phyloP scores from a whole-genome alignment of 1,140 invertebrate genomes.

The Nasonia giraulti region DNA sequence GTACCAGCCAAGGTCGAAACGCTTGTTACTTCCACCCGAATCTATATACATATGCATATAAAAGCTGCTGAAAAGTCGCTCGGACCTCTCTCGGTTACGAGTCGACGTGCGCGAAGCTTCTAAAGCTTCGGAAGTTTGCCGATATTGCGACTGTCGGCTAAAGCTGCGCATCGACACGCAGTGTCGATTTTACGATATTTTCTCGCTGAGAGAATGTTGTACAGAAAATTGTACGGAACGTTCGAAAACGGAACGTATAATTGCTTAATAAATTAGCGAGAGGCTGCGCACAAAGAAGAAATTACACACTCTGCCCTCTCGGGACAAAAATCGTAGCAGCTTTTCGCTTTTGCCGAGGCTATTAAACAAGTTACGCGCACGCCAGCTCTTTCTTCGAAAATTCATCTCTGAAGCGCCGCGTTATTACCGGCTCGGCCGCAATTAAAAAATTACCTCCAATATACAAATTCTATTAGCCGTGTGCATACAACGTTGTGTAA shows the following conservation, averaged over 20 bases:
- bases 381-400: background rate
- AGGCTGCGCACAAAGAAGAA: background rate
- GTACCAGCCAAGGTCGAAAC: constrained; percentile 36
- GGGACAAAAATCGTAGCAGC: background rate
- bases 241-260: background rate
- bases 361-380: background rate
- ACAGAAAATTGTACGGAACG: background rate
- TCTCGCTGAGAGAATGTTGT: background rate
- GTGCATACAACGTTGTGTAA: background rate
- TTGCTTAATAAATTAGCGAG: background rate
- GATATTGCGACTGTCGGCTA: background rate
- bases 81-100: background rate
- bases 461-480: background rate
- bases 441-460: no score
- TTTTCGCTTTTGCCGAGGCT: background rate
- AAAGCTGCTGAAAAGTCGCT: constrained; percentile 12
- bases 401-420: background rate
- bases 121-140: background rate
- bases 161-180: background rate
- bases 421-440: no score
- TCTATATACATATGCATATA: background rate
- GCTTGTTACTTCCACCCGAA: background rate
- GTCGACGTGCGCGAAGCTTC: background rate
- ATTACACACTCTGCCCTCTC: background rate
- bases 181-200: background rate